Base-by-base conservation (phyloP, 2,113 vertebrate species). In the Mirounga angustirostris region DNA sequence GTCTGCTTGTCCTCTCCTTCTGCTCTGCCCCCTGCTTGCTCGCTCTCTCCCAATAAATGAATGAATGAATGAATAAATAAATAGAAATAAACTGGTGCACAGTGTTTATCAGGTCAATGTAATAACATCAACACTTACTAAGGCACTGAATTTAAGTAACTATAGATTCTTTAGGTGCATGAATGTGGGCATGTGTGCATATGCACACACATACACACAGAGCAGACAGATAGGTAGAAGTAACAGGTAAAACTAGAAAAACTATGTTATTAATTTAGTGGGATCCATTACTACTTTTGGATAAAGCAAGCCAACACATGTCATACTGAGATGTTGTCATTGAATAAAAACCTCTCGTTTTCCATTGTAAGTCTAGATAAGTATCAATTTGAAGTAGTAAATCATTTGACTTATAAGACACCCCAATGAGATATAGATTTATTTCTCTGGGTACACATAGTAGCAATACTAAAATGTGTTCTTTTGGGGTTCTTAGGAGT, bases 321-420 rank as follows among this genome's bases (percentile, higher is more conserved):
- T 14, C 11, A 78, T 63, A 14, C 9, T 67, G 7, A 22, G 22
- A 1, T 91, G 40, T 87, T 84, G 79, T 89, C 33, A 24, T 74
- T 43, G 4, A 54, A 26, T 54, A 74, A 92, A 81, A 36, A 56
- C 28, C 58, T 71, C n/a, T 76, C 50, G 16, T 43, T 90, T 91
- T 97, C 90, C 12, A 79, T 11, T 67, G 7, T 40, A 71, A 22
- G 50, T 95, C 65, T 65, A 10, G 36, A 90, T 65, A 81, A 89
- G 33, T 61, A 30, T 2, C 30, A 90, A 19, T 73, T 22, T 61
- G 59, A 74, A 93, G 12, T 40, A 63, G 26, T 26, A 83, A 91
- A 88, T 84, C 18, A 24, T 78, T 78, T 73, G 76, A 95, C 56
- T 95, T 84, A 56, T 63, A 79, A 88, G 65, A 76, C 24, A 69